These are phyloP conservation scores for Nephrotoma guestfalica DNA, from an alignment of 2,888 invertebrate species.

Conservation along the genomic window DNA sequence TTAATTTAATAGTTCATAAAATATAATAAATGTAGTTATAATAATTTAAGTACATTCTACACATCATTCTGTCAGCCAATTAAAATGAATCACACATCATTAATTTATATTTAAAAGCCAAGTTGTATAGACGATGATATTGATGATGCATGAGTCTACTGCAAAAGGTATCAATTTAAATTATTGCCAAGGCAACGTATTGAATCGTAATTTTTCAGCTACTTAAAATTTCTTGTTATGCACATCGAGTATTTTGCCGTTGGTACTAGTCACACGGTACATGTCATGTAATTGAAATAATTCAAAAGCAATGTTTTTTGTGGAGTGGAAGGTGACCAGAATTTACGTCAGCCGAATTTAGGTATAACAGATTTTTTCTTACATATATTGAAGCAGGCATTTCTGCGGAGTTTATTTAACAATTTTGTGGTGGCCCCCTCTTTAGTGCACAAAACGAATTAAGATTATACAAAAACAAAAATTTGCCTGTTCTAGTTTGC, in stretches of 20 bases:
- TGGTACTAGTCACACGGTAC: background rate
- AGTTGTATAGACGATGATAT: background rate
- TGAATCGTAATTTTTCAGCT: background rate
- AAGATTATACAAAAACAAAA: too few relatives aligned
- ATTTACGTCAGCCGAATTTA: too few relatives aligned
- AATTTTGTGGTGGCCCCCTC: too few relatives aligned
- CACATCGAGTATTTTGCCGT: background rate
- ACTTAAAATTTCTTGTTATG: background rate
- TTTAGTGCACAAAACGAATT: too few relatives aligned
- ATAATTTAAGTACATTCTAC: too few relatives aligned
- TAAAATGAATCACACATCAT: background rate
- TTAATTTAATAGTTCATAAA: too few relatives aligned
- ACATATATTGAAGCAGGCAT: too few relatives aligned
- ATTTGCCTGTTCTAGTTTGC: too few relatives aligned
- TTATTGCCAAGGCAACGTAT: background rate
- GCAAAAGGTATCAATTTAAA: background rate
- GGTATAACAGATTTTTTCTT: too few relatives aligned
- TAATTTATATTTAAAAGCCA: background rate
- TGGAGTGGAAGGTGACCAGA: background rate
- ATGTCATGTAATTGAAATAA: background rate
- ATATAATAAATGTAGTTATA: too few relatives aligned
- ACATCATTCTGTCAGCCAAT: background rate
- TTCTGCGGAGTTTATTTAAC: too few relatives aligned
- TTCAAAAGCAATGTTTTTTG: background rate
- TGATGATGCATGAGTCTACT: background rate